Conservation (phyloP, 35 echinoderm and acorn worm species). For the Ophiothrix spiculata region DNA sequence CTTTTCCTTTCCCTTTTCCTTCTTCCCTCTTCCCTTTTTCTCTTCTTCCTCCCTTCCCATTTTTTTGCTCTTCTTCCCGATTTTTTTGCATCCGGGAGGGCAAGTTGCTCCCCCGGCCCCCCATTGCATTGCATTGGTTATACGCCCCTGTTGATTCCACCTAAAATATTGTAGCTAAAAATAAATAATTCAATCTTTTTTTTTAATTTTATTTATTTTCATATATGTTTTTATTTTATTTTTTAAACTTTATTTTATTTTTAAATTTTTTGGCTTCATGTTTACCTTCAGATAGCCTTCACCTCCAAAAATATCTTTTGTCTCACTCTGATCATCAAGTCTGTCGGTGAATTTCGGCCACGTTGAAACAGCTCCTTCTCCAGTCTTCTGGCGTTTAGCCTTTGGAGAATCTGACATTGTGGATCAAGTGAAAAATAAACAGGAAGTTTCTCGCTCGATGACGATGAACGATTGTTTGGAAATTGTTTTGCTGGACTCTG, state of each 20-base stretch:
- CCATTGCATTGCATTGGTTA: neutral
- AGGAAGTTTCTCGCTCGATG: too few species aligned
- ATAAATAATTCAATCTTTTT: neutral
- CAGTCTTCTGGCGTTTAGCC: constrained; percentile 43
- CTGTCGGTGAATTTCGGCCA: constrained; percentile 51
- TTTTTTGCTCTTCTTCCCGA: too few species aligned
- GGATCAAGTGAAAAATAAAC: too few species aligned
- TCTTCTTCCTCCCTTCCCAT: too few species aligned
- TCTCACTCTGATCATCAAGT: constrained; percentile 48
- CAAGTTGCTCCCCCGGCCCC: too few species aligned
- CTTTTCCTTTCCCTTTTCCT: too few species aligned
- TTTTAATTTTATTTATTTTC: neutral
- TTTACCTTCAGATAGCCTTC: constrained; percentile 50
- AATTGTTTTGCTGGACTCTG: too few species aligned
- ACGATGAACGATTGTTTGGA: too few species aligned
- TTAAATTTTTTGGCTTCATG: neutral
- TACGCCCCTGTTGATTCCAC: neutral
- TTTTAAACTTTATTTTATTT: neutral
- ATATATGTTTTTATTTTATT: neutral
- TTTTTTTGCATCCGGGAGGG: too few species aligned
- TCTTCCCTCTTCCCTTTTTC: too few species aligned
- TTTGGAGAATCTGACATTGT: constrained; percentile 22
- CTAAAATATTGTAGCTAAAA: neutral
- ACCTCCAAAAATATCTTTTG: constrained; percentile 29
- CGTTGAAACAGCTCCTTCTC: constrained; percentile 35